Conservation (phyloP, 2,113 vertebrate genomes). For the Cynocephalus volans region DNA sequence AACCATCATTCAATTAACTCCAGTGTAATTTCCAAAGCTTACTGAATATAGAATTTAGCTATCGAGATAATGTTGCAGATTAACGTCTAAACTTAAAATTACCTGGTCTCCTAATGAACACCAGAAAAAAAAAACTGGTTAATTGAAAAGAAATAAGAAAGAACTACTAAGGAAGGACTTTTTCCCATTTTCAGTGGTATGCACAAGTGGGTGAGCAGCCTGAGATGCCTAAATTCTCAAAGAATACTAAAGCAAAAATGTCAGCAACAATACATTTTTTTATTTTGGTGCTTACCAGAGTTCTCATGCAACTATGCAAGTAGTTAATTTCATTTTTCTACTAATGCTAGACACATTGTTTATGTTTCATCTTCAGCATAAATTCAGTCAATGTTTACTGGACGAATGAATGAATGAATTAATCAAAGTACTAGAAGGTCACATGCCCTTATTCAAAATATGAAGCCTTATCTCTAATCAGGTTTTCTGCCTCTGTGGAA, state of each 20-base stretch:
- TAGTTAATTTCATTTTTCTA: background rate
- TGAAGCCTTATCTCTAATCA: background rate
- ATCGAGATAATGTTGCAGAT: background rate
- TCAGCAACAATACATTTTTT: background rate
- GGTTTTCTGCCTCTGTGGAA: background rate
- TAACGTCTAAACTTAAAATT: background rate
- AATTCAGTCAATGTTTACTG: background rate
- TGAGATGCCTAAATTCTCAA: background rate
- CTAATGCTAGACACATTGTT: background rate
- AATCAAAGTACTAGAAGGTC: background rate
- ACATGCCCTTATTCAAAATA: background rate
- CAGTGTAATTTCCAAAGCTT: background rate
- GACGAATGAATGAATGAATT: background rate
- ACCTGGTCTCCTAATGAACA: background rate
- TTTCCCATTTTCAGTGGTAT: background rate
- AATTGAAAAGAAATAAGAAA: no score
- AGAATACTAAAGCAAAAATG: background rate
- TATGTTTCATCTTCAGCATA: background rate
- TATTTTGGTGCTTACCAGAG: background rate
- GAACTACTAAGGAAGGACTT: background rate
- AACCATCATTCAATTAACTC: background rate
- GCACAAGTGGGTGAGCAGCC: background rate
- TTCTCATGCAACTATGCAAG: background rate
- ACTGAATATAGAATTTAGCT: background rate
- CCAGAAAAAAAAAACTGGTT: background rate